Evolutionary conservation across 1,140 invertebrate genomes (phyloP).

Genomic region (Ceratina japonica): DNA sequence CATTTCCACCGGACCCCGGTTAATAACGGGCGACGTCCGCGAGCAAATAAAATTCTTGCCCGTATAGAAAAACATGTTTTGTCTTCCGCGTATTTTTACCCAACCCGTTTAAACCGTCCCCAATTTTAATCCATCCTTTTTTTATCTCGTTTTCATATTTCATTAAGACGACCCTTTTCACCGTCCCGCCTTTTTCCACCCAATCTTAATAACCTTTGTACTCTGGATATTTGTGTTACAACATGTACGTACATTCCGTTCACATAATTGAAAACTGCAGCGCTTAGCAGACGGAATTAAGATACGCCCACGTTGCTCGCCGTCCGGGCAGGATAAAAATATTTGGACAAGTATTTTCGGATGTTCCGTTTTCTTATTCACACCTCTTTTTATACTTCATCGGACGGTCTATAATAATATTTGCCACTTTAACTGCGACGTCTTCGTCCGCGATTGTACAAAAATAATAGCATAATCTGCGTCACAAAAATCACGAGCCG

Average conservation of each 20-base stretch:
- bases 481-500: not conserved
- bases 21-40: not conserved
- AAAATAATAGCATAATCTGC: not conserved
- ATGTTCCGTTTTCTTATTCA: not conserved
- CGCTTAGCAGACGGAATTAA: not conserved
- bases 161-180: not conserved
- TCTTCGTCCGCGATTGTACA: not conserved
- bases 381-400: constrained; percentile 5
- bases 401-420: not conserved
- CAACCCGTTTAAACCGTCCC: not conserved
- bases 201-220: not conserved
- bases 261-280: not conserved
- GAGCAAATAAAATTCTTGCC: constrained; percentile 30
- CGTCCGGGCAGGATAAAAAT: not conserved
- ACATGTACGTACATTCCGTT: not conserved
- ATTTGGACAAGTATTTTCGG: not conserved
- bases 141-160: constrained; percentile 19
- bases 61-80: constrained; percentile 15
- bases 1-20: constrained; percentile 7
- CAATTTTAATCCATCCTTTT: not conserved
- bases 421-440: not conserved
- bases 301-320: not conserved
- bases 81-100: not conserved
- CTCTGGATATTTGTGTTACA: not conserved
- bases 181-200: not conserved